Evolutionary conservation across 2,113 vertebrate species (phyloP).

Genomic region (Oxygymnocypris stewartii): DNA sequence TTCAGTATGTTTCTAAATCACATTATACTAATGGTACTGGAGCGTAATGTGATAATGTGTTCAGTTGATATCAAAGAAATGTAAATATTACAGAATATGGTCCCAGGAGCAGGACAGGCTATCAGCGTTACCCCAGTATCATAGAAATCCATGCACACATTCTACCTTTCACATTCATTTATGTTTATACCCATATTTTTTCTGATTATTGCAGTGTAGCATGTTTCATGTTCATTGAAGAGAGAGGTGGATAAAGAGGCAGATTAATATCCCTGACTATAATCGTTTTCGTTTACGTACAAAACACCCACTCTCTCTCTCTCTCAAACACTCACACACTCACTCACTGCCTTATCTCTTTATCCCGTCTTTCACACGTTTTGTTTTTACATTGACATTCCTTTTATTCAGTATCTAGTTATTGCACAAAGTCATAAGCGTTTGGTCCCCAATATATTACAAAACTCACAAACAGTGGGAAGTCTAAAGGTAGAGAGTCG

Average conservation of each 20-base stretch:
- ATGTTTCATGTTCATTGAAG: background rate
- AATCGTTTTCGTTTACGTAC: conserved; percentile 43
- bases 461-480: background rate
- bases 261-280: conserved; percentile 43
- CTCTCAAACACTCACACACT: background rate
- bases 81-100: conserved; percentile 29
- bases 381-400: background rate
- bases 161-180: conserved; percentile 32
- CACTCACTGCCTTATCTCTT: conserved; percentile 21
- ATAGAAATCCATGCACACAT: conserved; percentile 18
- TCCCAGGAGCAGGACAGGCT: conserved; percentile 25
- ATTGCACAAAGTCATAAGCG: background rate
- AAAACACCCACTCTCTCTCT: conserved; percentile 30
- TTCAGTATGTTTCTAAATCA: conserved; percentile 11
- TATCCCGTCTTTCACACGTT: background rate
- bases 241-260: background rate
- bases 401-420: background rate
- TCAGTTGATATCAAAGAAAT: conserved; percentile 38
- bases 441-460: background rate
- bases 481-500: background rate
- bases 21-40: conserved; percentile 22
- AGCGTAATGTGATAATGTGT: conserved; percentile 23
- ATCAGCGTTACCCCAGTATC: background rate
- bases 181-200: conserved; percentile 15
- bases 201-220: background rate